Percentiles rank a stretch among this genome's conserved stretches.
Evolutionary conservation across 35 echinoderm and acorn worm genomes (phyloP).

Genomic region (Ophioderma brevispina): DNA sequence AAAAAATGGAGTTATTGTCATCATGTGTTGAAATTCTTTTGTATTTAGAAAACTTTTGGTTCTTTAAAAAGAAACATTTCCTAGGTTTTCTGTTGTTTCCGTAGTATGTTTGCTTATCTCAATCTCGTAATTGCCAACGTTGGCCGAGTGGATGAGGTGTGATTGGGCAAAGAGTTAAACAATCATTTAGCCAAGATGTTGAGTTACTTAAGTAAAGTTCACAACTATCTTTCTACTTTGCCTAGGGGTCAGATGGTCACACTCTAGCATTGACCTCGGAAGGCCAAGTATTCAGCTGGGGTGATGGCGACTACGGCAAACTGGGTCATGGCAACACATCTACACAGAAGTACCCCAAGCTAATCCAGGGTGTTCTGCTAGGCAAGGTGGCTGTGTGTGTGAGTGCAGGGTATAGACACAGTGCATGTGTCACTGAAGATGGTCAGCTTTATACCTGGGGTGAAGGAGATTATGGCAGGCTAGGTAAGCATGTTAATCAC

Average conservation of each 20-base stretch:
- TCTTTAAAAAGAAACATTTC: too few species aligned
- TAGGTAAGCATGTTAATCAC: conserved; percentile 80
- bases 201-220: too few species aligned
- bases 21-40: too few species aligned
- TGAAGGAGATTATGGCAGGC: conserved; percentile 97
- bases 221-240: too few species aligned
- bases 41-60: too few species aligned
- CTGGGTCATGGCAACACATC: conserved; percentile 92
- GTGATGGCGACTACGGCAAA: conserved; percentile 95
- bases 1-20: too few species aligned
- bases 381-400: conserved; percentile 92
- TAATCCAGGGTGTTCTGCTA: conserved; percentile 70
- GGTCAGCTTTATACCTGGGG: conserved; percentile 97
- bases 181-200: too few species aligned
- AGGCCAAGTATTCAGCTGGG: conserved; percentile 98
- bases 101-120: too few species aligned
- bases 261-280: conserved; percentile 94
- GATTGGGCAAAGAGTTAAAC: too few species aligned
- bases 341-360: conserved; percentile 97
- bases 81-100: too few species aligned
- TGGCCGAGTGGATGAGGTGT: too few species aligned
- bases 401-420: conserved; percentile 92
- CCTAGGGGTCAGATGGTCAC: conserved; percentile 97
- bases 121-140: too few species aligned
- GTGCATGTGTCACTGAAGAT: conserved; percentile 94